These are phyloP conservation scores for Takifugu bimaculatus DNA, from an alignment of 2,113 vertebrate genomes.

Conservation along the genomic window DNA sequence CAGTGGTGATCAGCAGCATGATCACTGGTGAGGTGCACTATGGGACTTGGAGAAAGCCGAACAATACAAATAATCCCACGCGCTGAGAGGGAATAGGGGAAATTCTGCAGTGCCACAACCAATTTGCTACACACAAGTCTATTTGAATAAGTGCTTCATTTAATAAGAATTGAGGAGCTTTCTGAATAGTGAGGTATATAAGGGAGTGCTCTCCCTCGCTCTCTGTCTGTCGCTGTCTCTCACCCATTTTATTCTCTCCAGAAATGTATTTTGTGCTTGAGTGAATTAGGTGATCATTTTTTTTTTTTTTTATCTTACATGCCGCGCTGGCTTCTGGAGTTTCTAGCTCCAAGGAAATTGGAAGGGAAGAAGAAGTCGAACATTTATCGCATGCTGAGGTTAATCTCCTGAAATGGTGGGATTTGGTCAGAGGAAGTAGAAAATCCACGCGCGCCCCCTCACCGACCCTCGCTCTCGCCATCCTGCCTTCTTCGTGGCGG, in stretches of 20 bases:
- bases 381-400: constrained; percentile 81
- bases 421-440: constrained; percentile 77
- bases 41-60: constrained; percentile 40
- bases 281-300: constrained; percentile 84
- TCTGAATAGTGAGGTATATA: constrained; percentile 31
- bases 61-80: constrained; percentile 63
- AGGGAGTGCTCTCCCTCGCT: constrained; percentile 35
- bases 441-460: constrained; percentile 68
- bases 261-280: constrained; percentile 84
- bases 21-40: constrained; percentile 53
- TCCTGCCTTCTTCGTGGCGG: constrained; percentile 36
- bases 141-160: constrained; percentile 68
- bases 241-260: constrained; percentile 52
- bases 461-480: constrained; percentile 24
- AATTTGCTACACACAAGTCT: constrained; percentile 63
- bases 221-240: constrained; percentile 18
- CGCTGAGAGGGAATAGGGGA: constrained; percentile 50
- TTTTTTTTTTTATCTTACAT: constrained; percentile 80
- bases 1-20: constrained; percentile 67
- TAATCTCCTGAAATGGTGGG: constrained; percentile 82
- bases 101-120: constrained; percentile 34
- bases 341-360: constrained; percentile 77
- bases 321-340: constrained; percentile 74
- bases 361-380: constrained; percentile 77
- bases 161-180: constrained; percentile 65